Evolutionary conservation across 2,113 vertebrate genomes (phyloP).

Genomic region (Leptobrachium leishanense): DNA sequence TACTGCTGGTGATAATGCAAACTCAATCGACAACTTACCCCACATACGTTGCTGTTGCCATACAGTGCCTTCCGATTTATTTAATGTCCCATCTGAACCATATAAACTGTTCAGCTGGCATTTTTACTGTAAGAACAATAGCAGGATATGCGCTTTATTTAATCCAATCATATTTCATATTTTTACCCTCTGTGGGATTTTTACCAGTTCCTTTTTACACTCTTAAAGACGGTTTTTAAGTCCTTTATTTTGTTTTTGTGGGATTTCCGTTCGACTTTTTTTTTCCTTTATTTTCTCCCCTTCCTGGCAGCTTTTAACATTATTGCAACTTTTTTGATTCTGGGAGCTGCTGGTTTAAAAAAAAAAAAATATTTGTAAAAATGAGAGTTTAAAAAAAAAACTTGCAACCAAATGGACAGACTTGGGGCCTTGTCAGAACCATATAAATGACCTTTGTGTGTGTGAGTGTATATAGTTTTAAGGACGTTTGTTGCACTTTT

Average conservation of each 20-base stretch:
- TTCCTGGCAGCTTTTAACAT: slow-evolving; percentile 95
- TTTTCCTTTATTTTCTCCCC: slow-evolving; percentile 76
- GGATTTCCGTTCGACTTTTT: slow-evolving; percentile 29
- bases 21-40: slow-evolving; percentile 78
- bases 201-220: slow-evolving; percentile 98
- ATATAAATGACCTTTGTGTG: slow-evolving; percentile 65
- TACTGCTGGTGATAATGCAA: slow-evolving; percentile 82
- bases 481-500: slow-evolving; percentile 84
- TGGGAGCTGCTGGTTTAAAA: slow-evolving; percentile 74
- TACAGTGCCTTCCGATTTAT: slow-evolving; percentile 98
- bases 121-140: slow-evolving; percentile 94
- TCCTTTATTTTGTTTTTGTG: slow-evolving; percentile 77
- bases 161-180: slow-evolving; percentile 97
- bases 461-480: slow-evolving; percentile 90
- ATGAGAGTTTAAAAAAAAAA: neutral
- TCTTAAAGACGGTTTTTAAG: slow-evolving; percentile 94
- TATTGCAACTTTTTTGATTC: slow-evolving; percentile 74
- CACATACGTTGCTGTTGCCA: slow-evolving; percentile 83
- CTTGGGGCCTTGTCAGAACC: slow-evolving; percentile 77
- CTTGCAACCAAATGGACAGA: slow-evolving; percentile 71
- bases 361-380: slow-evolving; percentile 65
- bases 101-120: slow-evolving; percentile 84
- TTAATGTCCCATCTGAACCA: slow-evolving; percentile 84
- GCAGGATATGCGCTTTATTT: slow-evolving; percentile 96
- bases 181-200: slow-evolving; percentile 95